Evolutionary conservation across 1,140 invertebrate species (phyloP).

Genomic region (Drosophila pachea): DNA sequence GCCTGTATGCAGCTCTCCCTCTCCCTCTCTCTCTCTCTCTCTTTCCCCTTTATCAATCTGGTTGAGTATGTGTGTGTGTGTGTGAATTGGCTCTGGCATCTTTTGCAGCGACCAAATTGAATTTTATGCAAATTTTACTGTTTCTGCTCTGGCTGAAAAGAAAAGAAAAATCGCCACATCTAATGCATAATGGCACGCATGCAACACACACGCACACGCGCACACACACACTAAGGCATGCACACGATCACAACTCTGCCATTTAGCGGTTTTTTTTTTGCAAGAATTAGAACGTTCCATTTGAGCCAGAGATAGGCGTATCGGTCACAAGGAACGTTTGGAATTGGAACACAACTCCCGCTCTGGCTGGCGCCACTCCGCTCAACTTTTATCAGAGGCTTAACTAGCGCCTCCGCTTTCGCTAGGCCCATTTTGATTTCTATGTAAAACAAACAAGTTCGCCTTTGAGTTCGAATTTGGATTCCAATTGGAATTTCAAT

Average conservation of each 20-base stretch:
- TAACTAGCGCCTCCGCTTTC: conserved; percentile 53
- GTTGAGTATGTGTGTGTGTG: conserved; percentile 15
- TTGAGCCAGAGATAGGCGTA: conserved; percentile 33
- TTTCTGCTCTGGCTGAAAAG: conserved; percentile 53
- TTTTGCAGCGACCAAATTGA: conserved; percentile 66
- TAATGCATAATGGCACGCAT: conserved; percentile 70
- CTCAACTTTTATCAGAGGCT: conserved; percentile 50
- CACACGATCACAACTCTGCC: conserved; percentile 10
- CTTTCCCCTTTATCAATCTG: background rate
- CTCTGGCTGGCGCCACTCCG: conserved; percentile 50
- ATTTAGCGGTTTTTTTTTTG: conserved; percentile 45
- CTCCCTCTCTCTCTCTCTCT: background rate
- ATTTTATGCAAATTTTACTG: conserved; percentile 75
- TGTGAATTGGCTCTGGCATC: conserved; percentile 50
- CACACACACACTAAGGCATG: conserved; percentile 20
- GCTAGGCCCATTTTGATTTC: conserved; percentile 68
- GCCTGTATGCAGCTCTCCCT: conserved; percentile 28
- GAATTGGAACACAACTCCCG: background rate
- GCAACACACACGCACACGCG: conserved; percentile 22
- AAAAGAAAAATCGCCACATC: conserved; percentile 63
- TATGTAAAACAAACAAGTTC: conserved; percentile 75
- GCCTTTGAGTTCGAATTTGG: conserved; percentile 11
- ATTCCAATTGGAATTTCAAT: conserved; percentile 16
- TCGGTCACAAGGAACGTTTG: conserved; percentile 5
- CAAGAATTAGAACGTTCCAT: conserved; percentile 31